A percentile compares a stretch with the other conserved stretches of the same genome.
These are phyloP conservation scores for Palythoa grandis DNA, from an alignment of 92 coral and sea anemone genomes.

Conservation along the genomic window DNA sequence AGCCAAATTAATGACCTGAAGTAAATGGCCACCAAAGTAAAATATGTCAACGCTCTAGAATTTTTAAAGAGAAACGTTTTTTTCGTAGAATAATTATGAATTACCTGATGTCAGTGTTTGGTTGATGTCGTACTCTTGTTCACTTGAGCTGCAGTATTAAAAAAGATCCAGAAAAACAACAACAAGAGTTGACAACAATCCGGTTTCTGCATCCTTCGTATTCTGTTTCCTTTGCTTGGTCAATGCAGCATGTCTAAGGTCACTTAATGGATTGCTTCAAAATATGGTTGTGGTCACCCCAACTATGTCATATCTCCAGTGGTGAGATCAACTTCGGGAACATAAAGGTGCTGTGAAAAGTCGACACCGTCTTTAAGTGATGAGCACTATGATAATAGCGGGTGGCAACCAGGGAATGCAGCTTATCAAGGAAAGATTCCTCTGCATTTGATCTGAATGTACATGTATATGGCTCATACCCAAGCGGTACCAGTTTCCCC, in stretches of 20 bases:
- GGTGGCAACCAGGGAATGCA: background rate
- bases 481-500: background rate
- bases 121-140: too few relatives aligned
- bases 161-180: too few relatives aligned
- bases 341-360: background rate
- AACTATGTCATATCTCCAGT: background rate
- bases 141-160: too few relatives aligned
- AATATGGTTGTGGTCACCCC: background rate
- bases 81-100: too few relatives aligned
- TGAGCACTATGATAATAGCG: background rate
- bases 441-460: background rate
- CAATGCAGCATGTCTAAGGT: background rate
- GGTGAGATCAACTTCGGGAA: background rate
- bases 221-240: background rate
- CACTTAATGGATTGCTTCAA: slow-evolving; percentile 1
- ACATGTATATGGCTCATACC: background rate
- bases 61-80: too few relatives aligned
- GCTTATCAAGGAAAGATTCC: background rate
- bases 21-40: too few relatives aligned
- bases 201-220: background rate
- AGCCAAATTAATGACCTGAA: too few relatives aligned
- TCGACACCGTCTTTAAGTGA: background rate
- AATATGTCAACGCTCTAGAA: too few relatives aligned
- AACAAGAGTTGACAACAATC: background rate
- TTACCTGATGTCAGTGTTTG: too few relatives aligned